Base-by-base conservation (phyloP, 2,797 vertebrate genomes). In the Gadopsis marmoratus region DNA sequence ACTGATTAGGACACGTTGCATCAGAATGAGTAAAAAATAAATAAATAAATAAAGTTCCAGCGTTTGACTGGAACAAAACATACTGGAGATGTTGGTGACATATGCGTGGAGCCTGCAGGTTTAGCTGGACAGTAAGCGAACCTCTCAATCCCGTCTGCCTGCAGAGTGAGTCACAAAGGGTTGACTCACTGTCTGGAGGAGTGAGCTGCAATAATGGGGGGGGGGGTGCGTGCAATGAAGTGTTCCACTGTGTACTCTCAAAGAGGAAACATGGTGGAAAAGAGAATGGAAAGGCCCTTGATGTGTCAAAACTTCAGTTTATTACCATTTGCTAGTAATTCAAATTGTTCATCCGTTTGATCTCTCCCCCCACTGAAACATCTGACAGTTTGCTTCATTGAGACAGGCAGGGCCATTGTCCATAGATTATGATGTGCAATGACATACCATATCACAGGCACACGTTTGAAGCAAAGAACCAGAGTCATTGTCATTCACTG, bases 321-420 rank as follows among this genome's bases (percentile, higher is more conserved):
- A 88, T 90, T 87, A 87, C 79, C 81, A 79, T 77, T 86, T 85
- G 45, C 72, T 56, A 26, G 68, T 90, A 92, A 90, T 83, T 84
- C 78, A 86, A 86, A 88, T 90, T 91, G 83, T 88, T 88, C 91
- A 88, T 89, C 84, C 56, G 54, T 91, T 92, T 88, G 84, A 94
- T 94, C 90, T 76, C 71, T 78, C 88, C 61, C 61, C 58, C 80
- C 78, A 74, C 62, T 87, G 84, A 88, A 89, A 88, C 48, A 67
- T 69, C 75, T 92, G 94, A 93, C 94, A 92, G 89, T 63, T 91
- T 74, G 62, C 84, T 89, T 94, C 91, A 95, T 89, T 89, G 78
- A 87, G 84, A 94, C 80, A 93, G 92, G 84, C 91, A 91, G 86
- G 81, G 62, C 78, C 88, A 93, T 94, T 94, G 93, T 94, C 90